phyloP scores from a whole-genome alignment of 2,113 vertebrate genomes.

The Pleuronectes platessa region DNA sequence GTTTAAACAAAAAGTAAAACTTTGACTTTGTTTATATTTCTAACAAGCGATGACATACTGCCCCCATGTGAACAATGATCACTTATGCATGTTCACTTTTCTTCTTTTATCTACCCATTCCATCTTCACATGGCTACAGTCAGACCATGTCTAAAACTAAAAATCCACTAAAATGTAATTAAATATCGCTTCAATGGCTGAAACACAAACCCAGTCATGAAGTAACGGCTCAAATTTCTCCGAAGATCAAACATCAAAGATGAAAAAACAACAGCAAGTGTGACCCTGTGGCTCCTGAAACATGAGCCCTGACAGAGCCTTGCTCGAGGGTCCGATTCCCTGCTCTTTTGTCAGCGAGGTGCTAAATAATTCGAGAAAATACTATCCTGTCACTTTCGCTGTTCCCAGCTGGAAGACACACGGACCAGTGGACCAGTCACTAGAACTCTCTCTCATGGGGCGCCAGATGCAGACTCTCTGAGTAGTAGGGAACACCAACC shows the following conservation, averaged over 20 bases:
- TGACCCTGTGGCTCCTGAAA: slow-evolving; percentile 63
- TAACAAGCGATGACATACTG: slow-evolving; percentile 1
- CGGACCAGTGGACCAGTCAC: slow-evolving; percentile 4
- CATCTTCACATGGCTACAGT: background rate
- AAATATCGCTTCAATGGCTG: background rate
- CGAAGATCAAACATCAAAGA: slow-evolving; percentile 67
- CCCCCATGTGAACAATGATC: slow-evolving; percentile 18
- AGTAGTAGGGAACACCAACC: background rate
- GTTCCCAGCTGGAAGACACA: slow-evolving; percentile 40
- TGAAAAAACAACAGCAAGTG: slow-evolving; percentile 33
- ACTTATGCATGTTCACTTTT: background rate
- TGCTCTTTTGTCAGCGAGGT: slow-evolving; percentile 72
- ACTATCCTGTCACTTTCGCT: slow-evolving; percentile 58
- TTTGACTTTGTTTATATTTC: background rate
- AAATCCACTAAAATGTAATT: background rate
- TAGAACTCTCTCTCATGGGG: background rate
- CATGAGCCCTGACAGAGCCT: slow-evolving; percentile 60
- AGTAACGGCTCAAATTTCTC: background rate
- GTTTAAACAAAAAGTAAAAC: background rate
- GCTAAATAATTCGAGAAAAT: slow-evolving; percentile 82
- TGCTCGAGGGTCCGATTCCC: slow-evolving; percentile 73
- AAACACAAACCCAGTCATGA: background rate
- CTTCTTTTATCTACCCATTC: background rate
- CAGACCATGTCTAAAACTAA: background rate
- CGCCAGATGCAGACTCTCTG: background rate